Base-by-base conservation (phyloP, 1,140 invertebrate species). In the Proales similis region DNA sequence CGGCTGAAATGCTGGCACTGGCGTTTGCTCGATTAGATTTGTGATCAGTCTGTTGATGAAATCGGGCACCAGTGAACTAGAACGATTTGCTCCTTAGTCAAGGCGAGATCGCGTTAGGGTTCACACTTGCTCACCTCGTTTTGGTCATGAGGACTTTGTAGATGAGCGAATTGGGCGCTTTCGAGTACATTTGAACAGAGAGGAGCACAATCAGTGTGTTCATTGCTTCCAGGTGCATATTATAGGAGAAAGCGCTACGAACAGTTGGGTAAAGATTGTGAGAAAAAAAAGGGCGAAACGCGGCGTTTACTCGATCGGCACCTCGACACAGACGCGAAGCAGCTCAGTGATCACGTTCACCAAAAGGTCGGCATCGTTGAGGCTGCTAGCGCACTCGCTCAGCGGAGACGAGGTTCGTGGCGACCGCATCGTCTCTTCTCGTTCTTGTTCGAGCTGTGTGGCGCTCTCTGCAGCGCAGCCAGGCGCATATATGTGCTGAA, bases 141-240 rank as follows among this genome's bases (percentile, higher is more conserved):
- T 74, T 74, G 47, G 75, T 67, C 77, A 82, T 80, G 17, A 82
- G 70, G 46, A 70, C 70, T 42, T 68, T 66, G 65, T 82, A 86
- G 63, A 86, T 78, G 12, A 77, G 68, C 20, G 83, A 83, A 65
- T 84, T 81, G 64, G 78, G 79, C 70, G 82, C 82, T 7, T 84
- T 82, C 68, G 77, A 79, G 67, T 88, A 92, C 75, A 93, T 81
- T 75, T 91, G 88, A 42, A 89, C 84, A 0, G 89, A 91, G 64
- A 94, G 79, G 17, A 94, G 72, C 0, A 90, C 84, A 3, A 94
- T 77, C 19, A 94, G 72, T 29, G 84, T 85, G 72, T 91, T 92
- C 36, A 92, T 81, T 30, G 86, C 84, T 74, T 95, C 90, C 64
- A 88, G 72, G 67, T 90, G 64, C 33, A 65, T 19, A 39, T 38